These are phyloP conservation scores for Mastomys coucha DNA, from an alignment of 2,113 vertebrate genomes.

Conservation along the genomic window DNA sequence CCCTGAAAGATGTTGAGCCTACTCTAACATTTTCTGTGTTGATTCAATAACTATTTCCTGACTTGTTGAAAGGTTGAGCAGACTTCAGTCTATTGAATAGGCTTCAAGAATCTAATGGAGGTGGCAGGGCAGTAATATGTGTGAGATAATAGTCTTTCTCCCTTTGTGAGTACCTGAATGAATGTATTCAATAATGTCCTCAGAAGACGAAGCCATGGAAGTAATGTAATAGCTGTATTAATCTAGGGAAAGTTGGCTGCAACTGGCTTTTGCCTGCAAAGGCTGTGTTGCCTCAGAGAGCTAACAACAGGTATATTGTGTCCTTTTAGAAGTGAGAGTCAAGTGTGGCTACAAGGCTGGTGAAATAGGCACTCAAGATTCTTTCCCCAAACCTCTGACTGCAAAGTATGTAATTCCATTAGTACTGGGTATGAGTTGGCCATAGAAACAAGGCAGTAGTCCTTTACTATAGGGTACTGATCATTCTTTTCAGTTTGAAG, in stretches of 20 bases:
- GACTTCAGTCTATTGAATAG: background rate
- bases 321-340: background rate
- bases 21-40: background rate
- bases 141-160: background rate
- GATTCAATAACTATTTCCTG: background rate
- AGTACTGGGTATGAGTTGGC: background rate
- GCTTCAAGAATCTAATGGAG: background rate
- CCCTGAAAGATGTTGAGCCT: background rate
- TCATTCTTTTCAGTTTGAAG: constrained; percentile 15
- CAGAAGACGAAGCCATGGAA: background rate
- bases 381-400: background rate
- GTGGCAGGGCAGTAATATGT: background rate
- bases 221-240: background rate
- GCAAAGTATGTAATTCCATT: background rate
- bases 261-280: background rate
- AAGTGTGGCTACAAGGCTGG: background rate
- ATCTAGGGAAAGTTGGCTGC: constrained; percentile 1
- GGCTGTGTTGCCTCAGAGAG: background rate
- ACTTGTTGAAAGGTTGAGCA: background rate
- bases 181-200: background rate
- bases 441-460: background rate
- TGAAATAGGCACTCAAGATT: background rate
- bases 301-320: background rate
- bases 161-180: background rate
- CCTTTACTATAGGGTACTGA: background rate